These are phyloP conservation scores for Teleogryllus oceanicus DNA, from an alignment of 2,888 invertebrate genomes.

Conservation along the genomic window DNA sequence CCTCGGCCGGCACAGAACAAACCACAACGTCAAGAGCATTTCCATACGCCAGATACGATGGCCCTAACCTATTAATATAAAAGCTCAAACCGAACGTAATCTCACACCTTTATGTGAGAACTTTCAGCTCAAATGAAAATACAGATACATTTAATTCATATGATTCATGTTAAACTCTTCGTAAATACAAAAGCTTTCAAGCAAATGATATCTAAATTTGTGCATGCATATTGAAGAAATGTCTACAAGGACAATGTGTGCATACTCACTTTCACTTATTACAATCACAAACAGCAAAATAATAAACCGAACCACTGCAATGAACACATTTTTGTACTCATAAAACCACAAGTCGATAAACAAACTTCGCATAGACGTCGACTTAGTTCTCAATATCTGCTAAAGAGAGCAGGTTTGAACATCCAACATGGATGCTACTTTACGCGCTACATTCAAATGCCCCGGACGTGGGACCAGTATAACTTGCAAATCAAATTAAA, in stretches of 20 bases:
- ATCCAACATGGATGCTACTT: neutral
- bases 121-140: neutral
- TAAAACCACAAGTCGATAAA: slow-evolving; percentile 34
- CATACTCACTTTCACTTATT: neutral
- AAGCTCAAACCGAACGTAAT: neutral
- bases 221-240: neutral
- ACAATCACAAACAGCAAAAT: slow-evolving; percentile 21
- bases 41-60: neutral
- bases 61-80: neutral
- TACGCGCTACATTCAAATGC: too few species aligned
- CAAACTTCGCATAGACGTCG: slow-evolving; percentile 26
- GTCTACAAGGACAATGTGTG: neutral
- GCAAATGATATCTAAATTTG: neutral
- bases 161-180: neutral
- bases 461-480: too few species aligned
- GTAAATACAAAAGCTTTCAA: neutral
- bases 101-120: neutral
- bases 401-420: neutral
- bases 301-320: neutral
- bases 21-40: neutral
- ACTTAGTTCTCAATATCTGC: neutral
- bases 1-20: neutral
- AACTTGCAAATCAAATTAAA: too few species aligned
- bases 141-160: neutral
- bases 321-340: slow-evolving; percentile 29